Evolutionary conservation across 64 coral and sea anemone genomes (phyloP).

Genomic region (Stylophora pistillata): DNA sequence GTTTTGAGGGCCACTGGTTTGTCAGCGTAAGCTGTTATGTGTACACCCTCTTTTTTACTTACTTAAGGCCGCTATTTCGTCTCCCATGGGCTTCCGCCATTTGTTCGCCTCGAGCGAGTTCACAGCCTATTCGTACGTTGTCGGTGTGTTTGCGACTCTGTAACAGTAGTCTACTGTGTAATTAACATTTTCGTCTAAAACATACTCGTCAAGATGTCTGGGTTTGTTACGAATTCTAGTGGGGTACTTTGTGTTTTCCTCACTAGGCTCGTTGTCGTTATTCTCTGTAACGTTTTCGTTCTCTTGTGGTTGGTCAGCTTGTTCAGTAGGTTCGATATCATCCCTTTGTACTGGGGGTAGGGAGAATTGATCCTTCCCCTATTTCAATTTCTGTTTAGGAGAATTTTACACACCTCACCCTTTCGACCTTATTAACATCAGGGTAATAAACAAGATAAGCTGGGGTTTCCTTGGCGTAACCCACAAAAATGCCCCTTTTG

Average conservation of each 20-base stretch:
- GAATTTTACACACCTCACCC: slow-evolving; percentile 20
- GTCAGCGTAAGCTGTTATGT: no score
- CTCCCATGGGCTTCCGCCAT: no score
- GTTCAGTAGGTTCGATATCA: background rate
- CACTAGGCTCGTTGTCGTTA: no score
- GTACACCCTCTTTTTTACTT: no score
- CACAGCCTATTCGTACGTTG: no score
- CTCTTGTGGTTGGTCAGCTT: background rate
- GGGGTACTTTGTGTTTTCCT: background rate
- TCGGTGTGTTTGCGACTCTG: no score
- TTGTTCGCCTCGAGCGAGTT: no score
- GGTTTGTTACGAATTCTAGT: background rate
- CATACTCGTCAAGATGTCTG: slow-evolving; percentile 7
- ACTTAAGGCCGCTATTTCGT: no score
- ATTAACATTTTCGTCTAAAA: background rate
- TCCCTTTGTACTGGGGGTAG: no score
- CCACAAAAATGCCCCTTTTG: slow-evolving; percentile 52
- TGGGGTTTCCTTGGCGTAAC: slow-evolving; percentile 51
- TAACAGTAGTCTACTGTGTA: background rate
- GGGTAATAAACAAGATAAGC: slow-evolving; percentile 65
- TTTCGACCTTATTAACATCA: slow-evolving; percentile 23
- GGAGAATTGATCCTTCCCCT: background rate
- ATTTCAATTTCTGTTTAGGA: background rate
- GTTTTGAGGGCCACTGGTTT: no score
- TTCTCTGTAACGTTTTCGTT: background rate